phyloP scores from a whole-genome alignment of 2,888 invertebrate genomes.

The Dolichopus griseipennis region DNA sequence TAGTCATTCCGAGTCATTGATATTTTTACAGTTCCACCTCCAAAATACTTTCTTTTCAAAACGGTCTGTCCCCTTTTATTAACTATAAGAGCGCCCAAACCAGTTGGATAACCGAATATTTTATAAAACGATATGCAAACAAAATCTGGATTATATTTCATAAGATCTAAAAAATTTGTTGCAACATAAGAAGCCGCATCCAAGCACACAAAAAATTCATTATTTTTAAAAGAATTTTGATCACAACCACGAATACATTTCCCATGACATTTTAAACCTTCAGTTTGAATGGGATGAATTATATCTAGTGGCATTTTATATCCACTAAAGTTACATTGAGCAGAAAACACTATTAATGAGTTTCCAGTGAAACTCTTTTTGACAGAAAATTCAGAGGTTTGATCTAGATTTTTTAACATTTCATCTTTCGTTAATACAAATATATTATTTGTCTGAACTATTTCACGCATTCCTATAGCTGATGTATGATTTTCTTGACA shows the following conservation, averaged over 20 bases:
- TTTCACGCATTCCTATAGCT: slow-evolving; percentile 81
- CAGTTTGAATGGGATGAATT: slow-evolving; percentile 56
- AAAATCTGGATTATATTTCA: slow-evolving; percentile 70
- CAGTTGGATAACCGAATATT: slow-evolving; percentile 91
- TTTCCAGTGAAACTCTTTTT: slow-evolving; percentile 31
- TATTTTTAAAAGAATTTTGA: slow-evolving; percentile 22
- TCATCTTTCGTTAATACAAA: slow-evolving; percentile 52
- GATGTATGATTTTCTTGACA: slow-evolving; percentile 91
- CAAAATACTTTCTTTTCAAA: slow-evolving; percentile 63
- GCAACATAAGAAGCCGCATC: slow-evolving; percentile 80
- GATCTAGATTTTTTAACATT: slow-evolving; percentile 42
- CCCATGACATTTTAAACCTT: slow-evolving; percentile 46
- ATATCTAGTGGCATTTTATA: slow-evolving; percentile 74
- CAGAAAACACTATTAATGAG: slow-evolving; percentile 75
- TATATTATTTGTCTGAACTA: slow-evolving; percentile 53
- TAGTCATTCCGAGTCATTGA: slow-evolving; percentile 62
- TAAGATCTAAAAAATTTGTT: slow-evolving; percentile 69
- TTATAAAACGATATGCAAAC: slow-evolving; percentile 92
- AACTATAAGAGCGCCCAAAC: slow-evolving; percentile 81
- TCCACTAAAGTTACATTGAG: slow-evolving; percentile 93
- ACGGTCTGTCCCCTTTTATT: slow-evolving; percentile 43
- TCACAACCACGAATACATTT: slow-evolving; percentile 24
- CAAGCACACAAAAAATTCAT: slow-evolving; percentile 62
- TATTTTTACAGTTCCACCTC: slow-evolving; percentile 89
- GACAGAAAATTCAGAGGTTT: slow-evolving; percentile 8